Base-by-base conservation (phyloP, 2,797 vertebrate genomes). In the Decapterus maruadsi region DNA sequence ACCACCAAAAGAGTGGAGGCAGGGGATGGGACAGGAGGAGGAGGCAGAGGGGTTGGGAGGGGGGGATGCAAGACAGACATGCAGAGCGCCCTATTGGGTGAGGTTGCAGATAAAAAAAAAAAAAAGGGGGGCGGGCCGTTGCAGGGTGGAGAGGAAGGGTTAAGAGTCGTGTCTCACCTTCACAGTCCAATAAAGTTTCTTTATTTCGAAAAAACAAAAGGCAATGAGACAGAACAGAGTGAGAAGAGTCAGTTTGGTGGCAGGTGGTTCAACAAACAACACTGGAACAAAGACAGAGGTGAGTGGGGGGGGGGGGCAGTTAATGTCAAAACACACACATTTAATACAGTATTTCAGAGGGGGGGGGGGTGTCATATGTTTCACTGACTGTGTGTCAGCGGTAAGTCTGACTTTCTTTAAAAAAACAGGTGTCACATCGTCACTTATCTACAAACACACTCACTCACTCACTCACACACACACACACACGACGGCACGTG, bases 131-230 rank as follows among this genome's bases (percentile, higher is more conserved):
- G 50, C 0, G 79, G 76, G 86, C 78, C 70, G 20, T 91, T 91
- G 89, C 85, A 65, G 89, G 88, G 85, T 81, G 91, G 87, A 88
- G 87, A 87, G 89, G 84, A 84, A 79, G 88, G 80, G 83, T 81
- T 80, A 87, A 85, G 76, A 67, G 71, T 84, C 26, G 75, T 70
- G 83, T 94, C 94, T 94, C 94, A 95, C 94, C 94, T 95, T 95
- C 94, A 92, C 91, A 95, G 94, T 94, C 94, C 94, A 95, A 92
- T 78, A 95, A 94, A 90, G 93, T 95, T 89, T 94, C 94, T 95
- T 94, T 93, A 91, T 90, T 87, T 86, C n/a, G 86, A 26, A 26
- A 34, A 91, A 90, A 91, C 82, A 94, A 53, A 94, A 87, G 88
- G 90, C 85, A 26, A 82, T 90, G 90, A 91, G 93, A 95, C 93